Base-by-base conservation (phyloP, 2,888 invertebrate species). In the Heliconius ismenius region DNA sequence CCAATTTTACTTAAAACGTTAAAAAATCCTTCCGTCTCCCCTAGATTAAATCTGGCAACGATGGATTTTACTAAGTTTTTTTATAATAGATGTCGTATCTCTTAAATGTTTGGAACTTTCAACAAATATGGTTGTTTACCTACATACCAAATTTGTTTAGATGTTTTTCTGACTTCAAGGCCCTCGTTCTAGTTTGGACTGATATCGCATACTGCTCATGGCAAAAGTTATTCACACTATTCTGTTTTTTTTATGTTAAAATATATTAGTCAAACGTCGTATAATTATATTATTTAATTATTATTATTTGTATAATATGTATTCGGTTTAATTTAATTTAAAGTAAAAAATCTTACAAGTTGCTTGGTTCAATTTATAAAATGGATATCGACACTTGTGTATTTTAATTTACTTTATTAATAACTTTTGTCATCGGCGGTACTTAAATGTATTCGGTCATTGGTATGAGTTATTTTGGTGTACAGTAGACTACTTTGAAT, bases 401-500 rank as follows among this genome's bases (percentile, higher is more conserved):
- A 49, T 49, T 26, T 69, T 15, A 49, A 18, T 49, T 26, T 3
- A 28, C 2, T n/a, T 68, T 62, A 36, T 43, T 32, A 76, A 36
- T 74, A 64, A 76, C 68, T 74, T 78, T 73, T 78, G 73, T 70
- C 73, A n/a, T 36, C 36, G 73, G 63, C 24, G 49, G 67, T 78
- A 77, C 78, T 13, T 68, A 28, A 65, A 75, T 74, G 70, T 70
- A 58, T 70, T 58, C 67, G 69, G 49, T 77, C 62, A 63, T 77
- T 75, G 75, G 67, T 77, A 67, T 76, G 68, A 76, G 54, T 72
- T 77, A 39, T 75, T 60, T 77, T 73, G 18, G 32, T 76, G 43
- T 78, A 79, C 76, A 79, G 79, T 79, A 21, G 78, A 76, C 76
- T 76, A 68, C 78, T 77, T 79, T 26, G 26, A 15, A 28, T 49